phyloP scores from a whole-genome alignment of 37 sponge, comb jelly and placozoan genomes.

The Lycopodina hypogea region DNA sequence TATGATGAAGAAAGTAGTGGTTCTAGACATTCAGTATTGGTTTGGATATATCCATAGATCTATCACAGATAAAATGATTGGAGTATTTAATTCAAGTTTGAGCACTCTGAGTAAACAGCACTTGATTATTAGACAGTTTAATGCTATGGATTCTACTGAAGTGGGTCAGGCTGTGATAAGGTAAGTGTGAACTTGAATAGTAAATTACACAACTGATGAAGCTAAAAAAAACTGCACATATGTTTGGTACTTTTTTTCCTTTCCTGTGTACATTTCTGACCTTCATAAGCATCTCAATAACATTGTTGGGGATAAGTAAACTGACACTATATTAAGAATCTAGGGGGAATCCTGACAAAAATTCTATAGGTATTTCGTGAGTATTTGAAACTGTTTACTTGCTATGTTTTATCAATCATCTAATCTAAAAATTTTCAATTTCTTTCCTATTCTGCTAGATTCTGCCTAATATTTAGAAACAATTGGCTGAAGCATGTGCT shows the following conservation, averaged over 20 bases:
- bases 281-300: too few species aligned
- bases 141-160: slow-evolving; percentile 47
- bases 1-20: slow-evolving; percentile 60
- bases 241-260: not conserved
- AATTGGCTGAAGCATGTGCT: too few species aligned
- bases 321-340: too few species aligned
- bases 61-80: slow-evolving; percentile 73
- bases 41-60: slow-evolving; percentile 68
- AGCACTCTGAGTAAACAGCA: slow-evolving; percentile 36
- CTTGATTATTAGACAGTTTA: slow-evolving; percentile 60
- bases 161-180: slow-evolving; percentile 42
- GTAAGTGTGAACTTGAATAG: not conserved
- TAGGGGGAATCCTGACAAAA: too few species aligned
- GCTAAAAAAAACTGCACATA: not conserved
- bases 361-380: too few species aligned
- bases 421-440: too few species aligned
- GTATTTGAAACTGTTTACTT: too few species aligned
- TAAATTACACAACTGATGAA: not conserved
- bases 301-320: too few species aligned
- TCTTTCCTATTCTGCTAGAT: too few species aligned
- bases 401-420: too few species aligned
- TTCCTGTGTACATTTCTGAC: not conserved
- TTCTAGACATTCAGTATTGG: slow-evolving; percentile 66
- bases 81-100: slow-evolving; percentile 61
- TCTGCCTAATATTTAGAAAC: too few species aligned